A percentile compares a stretch with the other conserved stretches of the same genome.
phyloP scores from a whole-genome alignment of 2,888 invertebrate species.

The Drosophila macrospina region DNA sequence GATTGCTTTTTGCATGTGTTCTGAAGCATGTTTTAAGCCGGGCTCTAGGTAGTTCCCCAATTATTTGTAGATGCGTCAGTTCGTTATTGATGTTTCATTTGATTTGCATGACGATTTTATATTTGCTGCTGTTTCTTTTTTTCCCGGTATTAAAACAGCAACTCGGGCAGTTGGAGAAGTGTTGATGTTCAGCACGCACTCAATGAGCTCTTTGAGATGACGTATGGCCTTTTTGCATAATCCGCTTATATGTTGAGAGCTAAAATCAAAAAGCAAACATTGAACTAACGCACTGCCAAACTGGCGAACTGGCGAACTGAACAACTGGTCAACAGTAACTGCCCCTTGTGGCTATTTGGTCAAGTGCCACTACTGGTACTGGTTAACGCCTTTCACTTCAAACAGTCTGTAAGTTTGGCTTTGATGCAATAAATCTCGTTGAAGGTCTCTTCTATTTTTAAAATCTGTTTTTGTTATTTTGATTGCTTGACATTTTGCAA shows the following conservation, averaged over 20 bases:
- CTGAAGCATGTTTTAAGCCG: not conserved
- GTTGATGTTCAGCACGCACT: not conserved
- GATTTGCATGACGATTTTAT: not conserved
- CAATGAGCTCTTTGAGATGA: conserved; percentile 8
- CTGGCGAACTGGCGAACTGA: not conserved
- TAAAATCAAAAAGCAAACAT: conserved; percentile 52
- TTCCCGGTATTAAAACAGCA: not conserved
- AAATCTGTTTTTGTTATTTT: conserved; percentile 13
- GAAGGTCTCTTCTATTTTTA: conserved; percentile 53
- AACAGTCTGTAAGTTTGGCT: conserved; percentile 27
- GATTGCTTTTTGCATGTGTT: not conserved
- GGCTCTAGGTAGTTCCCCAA: conserved; percentile 57
- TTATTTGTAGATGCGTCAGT: conserved; percentile 49
- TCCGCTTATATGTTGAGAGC: conserved; percentile 48
- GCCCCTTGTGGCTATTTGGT: conserved; percentile 30
- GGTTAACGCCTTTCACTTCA: conserved; percentile 60
- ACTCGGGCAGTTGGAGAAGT: not conserved
- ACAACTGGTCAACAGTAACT: conserved; percentile 1
- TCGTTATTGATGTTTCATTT: conserved; percentile 12
- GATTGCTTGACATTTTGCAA: conserved; percentile 39
- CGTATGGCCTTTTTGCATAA: conserved; percentile 51
- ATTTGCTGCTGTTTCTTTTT: not conserved
- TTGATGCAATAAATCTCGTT: conserved; percentile 57
- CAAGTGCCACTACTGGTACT: conserved; percentile 35
- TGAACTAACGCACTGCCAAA: not conserved